Conservation (phyloP, 1,140 invertebrate species). For the Plutomurus gul region DNA sequence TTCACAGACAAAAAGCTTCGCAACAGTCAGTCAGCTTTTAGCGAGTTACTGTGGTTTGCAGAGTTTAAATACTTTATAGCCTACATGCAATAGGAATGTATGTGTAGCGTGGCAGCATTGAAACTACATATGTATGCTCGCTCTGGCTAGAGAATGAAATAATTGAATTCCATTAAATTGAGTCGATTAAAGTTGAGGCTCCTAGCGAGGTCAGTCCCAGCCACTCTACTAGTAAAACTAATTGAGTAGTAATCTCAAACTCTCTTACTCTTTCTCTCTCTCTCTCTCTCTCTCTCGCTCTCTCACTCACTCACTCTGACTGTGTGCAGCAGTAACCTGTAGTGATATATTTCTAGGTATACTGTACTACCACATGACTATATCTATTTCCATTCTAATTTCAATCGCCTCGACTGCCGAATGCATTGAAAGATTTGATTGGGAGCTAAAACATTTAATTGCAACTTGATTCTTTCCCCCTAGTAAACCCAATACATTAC, state of each 20-base stretch:
- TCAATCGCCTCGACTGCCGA: background rate
- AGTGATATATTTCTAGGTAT: too few relatives aligned
- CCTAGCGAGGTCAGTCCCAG: background rate
- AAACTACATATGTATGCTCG: slow-evolving; percentile 7
- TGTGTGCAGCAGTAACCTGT: too few relatives aligned
- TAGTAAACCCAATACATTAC: background rate
- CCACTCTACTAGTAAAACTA: background rate
- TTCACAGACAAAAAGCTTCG: too few relatives aligned
- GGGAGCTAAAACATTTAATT: background rate
- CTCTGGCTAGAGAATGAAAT: slow-evolving; percentile 11
- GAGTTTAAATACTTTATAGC: background rate
- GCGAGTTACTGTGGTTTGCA: background rate
- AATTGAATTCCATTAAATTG: slow-evolving; percentile 30
- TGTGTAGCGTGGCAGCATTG: too few relatives aligned
- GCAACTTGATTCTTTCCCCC: too few relatives aligned
- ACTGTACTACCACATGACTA: background rate
- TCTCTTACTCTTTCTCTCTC: background rate
- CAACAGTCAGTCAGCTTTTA: background rate
- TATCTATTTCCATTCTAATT: background rate
- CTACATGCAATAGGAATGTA: background rate
- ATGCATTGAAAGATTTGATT: background rate
- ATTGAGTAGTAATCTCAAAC: background rate
- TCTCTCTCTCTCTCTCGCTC: background rate
- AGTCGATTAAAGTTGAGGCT: background rate
- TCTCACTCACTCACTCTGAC: background rate